Base-by-base conservation (phyloP, 2,113 vertebrate genomes). In the Chaetura pelagica region DNA sequence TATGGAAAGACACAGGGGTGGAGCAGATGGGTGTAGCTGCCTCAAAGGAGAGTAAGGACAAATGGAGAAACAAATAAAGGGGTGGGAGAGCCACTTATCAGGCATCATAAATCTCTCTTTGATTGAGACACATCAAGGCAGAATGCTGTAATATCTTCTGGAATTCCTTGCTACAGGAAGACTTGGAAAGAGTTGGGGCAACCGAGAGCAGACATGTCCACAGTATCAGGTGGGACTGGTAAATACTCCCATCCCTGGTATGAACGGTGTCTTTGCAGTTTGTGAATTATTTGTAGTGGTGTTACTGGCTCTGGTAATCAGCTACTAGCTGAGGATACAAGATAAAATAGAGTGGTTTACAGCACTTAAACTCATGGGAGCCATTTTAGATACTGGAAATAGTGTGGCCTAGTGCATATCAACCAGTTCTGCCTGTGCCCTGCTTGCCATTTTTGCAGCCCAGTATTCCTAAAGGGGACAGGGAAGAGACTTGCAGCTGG, bases 391-490 rank as follows among this genome's bases (percentile, higher is more conserved):
- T 21, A 8, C 34, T 21, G 74, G 58, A 59, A 72, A 14, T 1
- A 35, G 18, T 0, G 0, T 48, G 58, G 24, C 26, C 21, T 32
- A n/a, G 30, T 2, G 1, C 4, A 2, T 48, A 7, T 2, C 51
- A 46, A 6, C 17, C 55, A 46, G 7, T 49, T 93, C 59, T 77
- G 30, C 46, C 58, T 22, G 21, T 46, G 67, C 35, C 54, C 58
- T 52, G 17, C 21, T 57, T 49, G 24, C 42, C 26, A 4, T 18
- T 83, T 62, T 30, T 66, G 48, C 46, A 67, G 35, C 1, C 2
- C 0, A 0, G 7, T 23, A 38, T 1, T 91, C 72, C 77, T 23
- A 6, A 84, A 52, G 18, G 34, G 67, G 4, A 15, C 30, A 40
- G 49, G 55, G 29, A 49, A 80, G 42, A 57, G 15, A 7, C 24